Evolutionary conservation across 2,888 invertebrate genomes (phyloP), one percentile per base, ranked within the genome.

Genomic region (Proisotoma minuta): DNA sequence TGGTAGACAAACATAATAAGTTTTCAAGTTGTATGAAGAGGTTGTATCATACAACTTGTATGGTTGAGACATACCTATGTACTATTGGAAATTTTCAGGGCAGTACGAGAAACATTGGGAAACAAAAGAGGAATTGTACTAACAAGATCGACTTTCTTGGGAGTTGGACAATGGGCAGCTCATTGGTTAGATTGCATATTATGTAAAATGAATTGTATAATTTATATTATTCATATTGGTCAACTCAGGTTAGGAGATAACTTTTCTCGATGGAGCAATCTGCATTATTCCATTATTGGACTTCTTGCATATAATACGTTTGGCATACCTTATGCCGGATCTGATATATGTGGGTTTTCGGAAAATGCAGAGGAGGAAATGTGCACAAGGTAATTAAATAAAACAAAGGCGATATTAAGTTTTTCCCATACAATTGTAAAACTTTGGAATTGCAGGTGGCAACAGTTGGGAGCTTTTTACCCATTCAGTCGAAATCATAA

Each of bases 61-160:
- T n/a, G n/a, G n/a, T n/a, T n/a, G n/a, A n/a, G n/a, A n/a, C n/a
- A n/a, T n/a, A n/a, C n/a, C n/a, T n/a, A n/a, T n/a, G n/a, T n/a
- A n/a, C n/a, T n/a, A n/a, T n/a, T n/a, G n/a, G n/a, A n/a, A n/a
- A n/a, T n/a, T n/a, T n/a, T n/a, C n/a, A n/a, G n/a, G n/a, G 43
- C 18, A 43, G 43, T 43, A 12, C 5, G 43, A 12, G 43, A 43
- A 12, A 20, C 10, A 43, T 18, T 20, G 5, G 43, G 43, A 4
- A 34, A 8, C 8, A 43, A 43, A 43, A 82, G 90, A 57, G 88
- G 86, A 56, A 87, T 87, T 78, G 83, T 91, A 63, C 85, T 92
- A 71, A 87, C 88, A 0, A 82, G 92, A 20, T 85, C 90, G 0
- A 84, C 88, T 2, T 91, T 87, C 79, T 81, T 86, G 24, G 91